Base-by-base conservation (phyloP, 2,797 vertebrate species). In the Neosalanx taihuensis region DNA sequence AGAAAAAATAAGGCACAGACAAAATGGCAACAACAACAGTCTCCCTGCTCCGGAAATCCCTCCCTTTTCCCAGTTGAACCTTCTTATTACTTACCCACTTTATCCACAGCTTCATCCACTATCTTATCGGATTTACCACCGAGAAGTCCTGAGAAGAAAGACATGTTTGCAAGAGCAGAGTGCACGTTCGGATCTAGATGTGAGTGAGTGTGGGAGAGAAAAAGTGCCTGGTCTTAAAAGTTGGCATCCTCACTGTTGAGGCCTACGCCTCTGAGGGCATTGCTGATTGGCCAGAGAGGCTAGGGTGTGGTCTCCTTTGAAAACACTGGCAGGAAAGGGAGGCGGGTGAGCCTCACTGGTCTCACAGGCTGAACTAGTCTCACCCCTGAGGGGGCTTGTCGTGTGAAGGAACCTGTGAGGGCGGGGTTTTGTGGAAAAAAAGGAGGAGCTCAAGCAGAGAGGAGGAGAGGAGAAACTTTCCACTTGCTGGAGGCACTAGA, bases 41-140 rank as follows among this genome's bases (percentile, higher is more conserved):
- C 9, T 20, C n/a, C 23, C 51, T 20, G 4, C 26, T 31, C 15
- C 23, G 18, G 10, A n/a, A 20, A 20, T 60, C 23, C 65, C 35
- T 3, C 26, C 23, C 26, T 18, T n/a, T 20, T 10, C 23, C n/a
- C 64, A 13, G 13, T 30, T 37, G 6, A 41, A 41, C 9, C 23
- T 12, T 12, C 26, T 64, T 17, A 64, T 7, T 49, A 79, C 83
- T 83, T 31, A 86, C 84, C 83, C 63, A 73, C 80, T 70, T 77
- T 73, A 59, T 85, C 85, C 31, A 88, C 85, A 7, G 75, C 80
- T 61, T 75, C 30, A 33, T 88, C 83, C 17, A 86, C 67, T 17
- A 82, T 51, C n/a, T 23, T 33, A 3, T 77, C 71, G 0, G 74
- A 2, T 53, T 59, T 77, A 65, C 53, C 72, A 13, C 76, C 33